Evolutionary conservation across 2,797 vertebrate genomes (phyloP).

Genomic region (Agapornis canus): DNA sequence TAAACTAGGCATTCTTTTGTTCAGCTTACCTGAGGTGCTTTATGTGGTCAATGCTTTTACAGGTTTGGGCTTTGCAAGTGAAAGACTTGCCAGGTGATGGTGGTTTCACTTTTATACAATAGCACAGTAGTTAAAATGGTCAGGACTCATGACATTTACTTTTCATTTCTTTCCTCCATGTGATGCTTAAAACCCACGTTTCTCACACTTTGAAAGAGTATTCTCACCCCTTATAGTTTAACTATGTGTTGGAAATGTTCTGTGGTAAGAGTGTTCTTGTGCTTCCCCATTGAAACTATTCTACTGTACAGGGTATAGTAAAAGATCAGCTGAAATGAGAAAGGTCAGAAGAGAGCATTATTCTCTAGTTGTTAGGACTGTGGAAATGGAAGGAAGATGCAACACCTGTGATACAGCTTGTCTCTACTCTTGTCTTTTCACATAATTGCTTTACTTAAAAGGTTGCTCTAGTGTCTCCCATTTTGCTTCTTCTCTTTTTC

Average conservation of each 20-base stretch:
- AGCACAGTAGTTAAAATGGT: neutral
- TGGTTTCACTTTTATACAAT: neutral
- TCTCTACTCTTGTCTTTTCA: neutral
- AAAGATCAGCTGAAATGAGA: neutral
- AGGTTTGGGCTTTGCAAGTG: neutral
- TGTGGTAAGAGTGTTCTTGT: neutral
- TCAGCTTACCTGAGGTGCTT: neutral
- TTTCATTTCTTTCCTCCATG: neutral
- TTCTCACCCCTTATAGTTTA: neutral
- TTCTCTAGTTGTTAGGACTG: neutral
- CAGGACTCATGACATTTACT: neutral
- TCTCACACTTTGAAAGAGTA: neutral
- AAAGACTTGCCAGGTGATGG: neutral
- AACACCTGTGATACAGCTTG: neutral
- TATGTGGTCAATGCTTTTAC: neutral
- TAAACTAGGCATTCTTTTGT: neutral
- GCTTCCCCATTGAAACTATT: neutral
- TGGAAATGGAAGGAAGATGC: neutral
- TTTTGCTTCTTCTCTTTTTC: neutral
- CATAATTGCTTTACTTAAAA: neutral
- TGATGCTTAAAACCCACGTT: neutral
- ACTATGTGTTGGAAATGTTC: neutral
- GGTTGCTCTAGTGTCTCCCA: neutral
- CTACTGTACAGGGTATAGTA: neutral
- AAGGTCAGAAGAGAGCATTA: neutral